These are phyloP conservation scores for Saiga tatarica DNA, from an alignment of 2,113 vertebrate species.

Conservation along the genomic window DNA sequence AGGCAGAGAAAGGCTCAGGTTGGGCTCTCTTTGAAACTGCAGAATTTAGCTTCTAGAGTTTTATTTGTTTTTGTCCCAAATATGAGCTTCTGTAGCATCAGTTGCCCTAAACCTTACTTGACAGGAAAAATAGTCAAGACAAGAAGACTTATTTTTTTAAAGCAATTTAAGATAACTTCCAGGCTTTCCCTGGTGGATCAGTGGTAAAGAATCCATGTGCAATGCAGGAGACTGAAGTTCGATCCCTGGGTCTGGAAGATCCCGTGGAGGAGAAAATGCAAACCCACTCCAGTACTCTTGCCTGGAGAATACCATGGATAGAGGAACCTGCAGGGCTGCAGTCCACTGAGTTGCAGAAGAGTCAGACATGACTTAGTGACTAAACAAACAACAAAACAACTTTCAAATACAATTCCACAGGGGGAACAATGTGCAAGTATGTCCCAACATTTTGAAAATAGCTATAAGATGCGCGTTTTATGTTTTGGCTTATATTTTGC, in stretches of 20 bases:
- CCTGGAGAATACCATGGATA: neutral
- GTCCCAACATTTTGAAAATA: neutral
- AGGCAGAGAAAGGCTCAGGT: neutral
- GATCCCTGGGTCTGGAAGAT: neutral
- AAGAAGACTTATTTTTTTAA: neutral
- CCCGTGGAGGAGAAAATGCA: neutral
- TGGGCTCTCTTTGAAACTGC: neutral
- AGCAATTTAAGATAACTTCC: slow-evolving; percentile 2
- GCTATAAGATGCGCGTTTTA: neutral
- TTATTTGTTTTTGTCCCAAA: neutral
- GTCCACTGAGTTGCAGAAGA: neutral
- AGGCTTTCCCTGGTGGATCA: neutral
- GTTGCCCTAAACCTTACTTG: neutral
- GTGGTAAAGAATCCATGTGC: neutral
- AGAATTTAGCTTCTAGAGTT: neutral
- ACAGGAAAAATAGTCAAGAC: neutral
- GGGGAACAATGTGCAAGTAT: neutral
- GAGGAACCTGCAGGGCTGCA: neutral
- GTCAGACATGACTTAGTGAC: accelerated
- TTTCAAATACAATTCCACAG: neutral
- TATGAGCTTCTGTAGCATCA: neutral
- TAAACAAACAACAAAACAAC: neutral
- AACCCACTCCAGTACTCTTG: neutral
- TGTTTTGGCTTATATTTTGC: neutral
- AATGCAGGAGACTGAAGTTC: neutral